Base-by-base conservation (phyloP, 2,113 vertebrate species). In the Gambusia holbrooki region DNA sequence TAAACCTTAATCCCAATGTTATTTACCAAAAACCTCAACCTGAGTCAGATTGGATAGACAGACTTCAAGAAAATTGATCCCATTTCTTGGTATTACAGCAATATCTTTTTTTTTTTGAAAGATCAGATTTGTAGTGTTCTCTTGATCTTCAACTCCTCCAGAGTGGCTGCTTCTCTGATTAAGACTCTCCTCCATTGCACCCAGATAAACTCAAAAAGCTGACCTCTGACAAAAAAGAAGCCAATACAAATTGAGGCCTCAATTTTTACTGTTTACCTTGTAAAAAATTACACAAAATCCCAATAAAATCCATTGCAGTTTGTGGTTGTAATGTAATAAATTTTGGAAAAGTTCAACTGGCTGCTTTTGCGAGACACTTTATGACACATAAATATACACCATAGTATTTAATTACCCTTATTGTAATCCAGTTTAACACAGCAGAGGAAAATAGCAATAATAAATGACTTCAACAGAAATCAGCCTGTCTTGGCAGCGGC, bases 361-460 rank as follows among this genome's bases (percentile, higher is more conserved):
- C 7, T 58, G 25, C 25, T 25, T 58, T 58, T 58, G 51, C 51
- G 25, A 58, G 17, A 58, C 7, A 58, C 51, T 25, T 58, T 58
- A 58, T 54, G 25, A 81, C 67, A 66, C 61, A 42, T 75, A 75
- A 27, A 79, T 76, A 82, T 69, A 70, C 63, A 73, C 65, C 68
- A 85, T 71, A 29, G 62, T 69, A 58, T 84, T 54, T 73, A 81
- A 65, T 72, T 72, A 78, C 83, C 62, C 82, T 84, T 77, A 68
- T 78, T 80, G 71, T 84, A 85, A 88, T 87, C 67, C 84, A 86
- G 88, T 85, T 68, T 69, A 83, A 90, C 76, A 71, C 62, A 89
- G 86, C 89, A 88, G 91, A 86, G 91, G 74, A 89, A 90, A 86
- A 88, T 77, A 94, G 93, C 94, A 94, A 94, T 95, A 94, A 93